These are phyloP conservation scores for Pseudachorutes palmiensis DNA, from an alignment of 1,140 invertebrate genomes.

Conservation along the genomic window DNA sequence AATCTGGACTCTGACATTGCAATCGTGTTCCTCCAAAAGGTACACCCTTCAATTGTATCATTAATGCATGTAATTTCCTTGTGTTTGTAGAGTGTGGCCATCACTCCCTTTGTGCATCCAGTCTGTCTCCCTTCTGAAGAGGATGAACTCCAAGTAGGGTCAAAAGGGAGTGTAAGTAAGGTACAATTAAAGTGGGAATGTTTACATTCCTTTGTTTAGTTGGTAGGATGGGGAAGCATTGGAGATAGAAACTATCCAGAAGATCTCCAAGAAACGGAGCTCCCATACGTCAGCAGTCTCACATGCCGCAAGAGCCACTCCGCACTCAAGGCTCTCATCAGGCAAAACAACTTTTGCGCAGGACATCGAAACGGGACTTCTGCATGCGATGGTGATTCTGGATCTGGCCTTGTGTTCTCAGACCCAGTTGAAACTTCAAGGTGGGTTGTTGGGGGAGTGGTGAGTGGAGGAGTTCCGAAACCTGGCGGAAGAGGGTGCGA, in stretches of 20 bases:
- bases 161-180: slow-evolving; percentile 16
- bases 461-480: slow-evolving; percentile 26
- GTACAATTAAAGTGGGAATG: not conserved
- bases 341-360: slow-evolving; percentile 25
- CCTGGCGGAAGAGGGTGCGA: slow-evolving; percentile 23
- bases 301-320: slow-evolving; percentile 21
- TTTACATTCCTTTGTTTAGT: too few relatives aligned
- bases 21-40: slow-evolving; percentile 15
- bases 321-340: slow-evolving; percentile 18
- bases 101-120: slow-evolving; percentile 19
- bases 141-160: slow-evolving; percentile 15
- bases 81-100: not conserved
- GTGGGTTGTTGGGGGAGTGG: slow-evolving; percentile 22
- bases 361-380: slow-evolving; percentile 27
- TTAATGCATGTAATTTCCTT: not conserved
- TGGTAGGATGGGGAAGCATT: slow-evolving; percentile 28
- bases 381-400: slow-evolving; percentile 31
- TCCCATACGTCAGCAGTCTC: slow-evolving; percentile 14
- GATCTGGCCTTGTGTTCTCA: slow-evolving; percentile 24
- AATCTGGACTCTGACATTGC: slow-evolving; percentile 31
- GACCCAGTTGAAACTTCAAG: not conserved
- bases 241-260: slow-evolving; percentile 27
- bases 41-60: not conserved
- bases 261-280: slow-evolving; percentile 18
- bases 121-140: slow-evolving; percentile 21